Base-by-base conservation (phyloP, 2,888 invertebrate genomes). In the Syrista parreyssii region DNA sequence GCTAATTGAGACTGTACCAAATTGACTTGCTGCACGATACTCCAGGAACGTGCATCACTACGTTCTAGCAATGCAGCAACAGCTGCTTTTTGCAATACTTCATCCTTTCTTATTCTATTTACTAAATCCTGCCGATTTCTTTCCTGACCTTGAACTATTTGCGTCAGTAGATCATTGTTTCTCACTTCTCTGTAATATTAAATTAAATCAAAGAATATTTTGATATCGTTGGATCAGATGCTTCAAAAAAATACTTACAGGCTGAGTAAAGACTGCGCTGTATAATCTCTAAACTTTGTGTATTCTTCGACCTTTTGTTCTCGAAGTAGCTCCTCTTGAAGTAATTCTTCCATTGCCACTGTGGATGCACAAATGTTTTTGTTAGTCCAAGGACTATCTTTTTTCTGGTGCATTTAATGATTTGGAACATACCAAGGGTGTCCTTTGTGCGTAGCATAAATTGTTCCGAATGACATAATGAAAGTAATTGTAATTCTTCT, bases 1-100 rank as follows among this genome's bases (percentile, higher is more conserved):
- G 95, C 95, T 83, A 96, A 91, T 91, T 96, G 95, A 15, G 93
- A 92, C 84, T 96, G 95, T 72, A 96, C 95, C 79, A 96, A 91
- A 84, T 94, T 93, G 82, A 96, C 95, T 92, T 96, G 96, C 89
- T 96, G 95, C 83, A 95, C 93, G 35, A 96, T 92, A 85, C 95
- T 95, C 96, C 96, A 96, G 82, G 94, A 95, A 85, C 95, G 94
- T 11, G 96, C 94, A 91, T 96, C 96, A 81, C 95, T 95, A 86
- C 94, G 93, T 90, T 96, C 95, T 80, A 96, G 91, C 73, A 96
- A 91, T 23, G 95, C 94, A 35, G 95, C 94, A 4, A 96, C 95
- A 12, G 95, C 94, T 9, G 94, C 95, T 90, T 95, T 95, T 89
- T 96, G 96, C 76, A 96, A 88, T 84, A 95, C 95, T 87, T 94